These are phyloP conservation scores for Lasioglossum vierecki DNA, from an alignment of 2,888 invertebrate species.

Conservation along the genomic window DNA sequence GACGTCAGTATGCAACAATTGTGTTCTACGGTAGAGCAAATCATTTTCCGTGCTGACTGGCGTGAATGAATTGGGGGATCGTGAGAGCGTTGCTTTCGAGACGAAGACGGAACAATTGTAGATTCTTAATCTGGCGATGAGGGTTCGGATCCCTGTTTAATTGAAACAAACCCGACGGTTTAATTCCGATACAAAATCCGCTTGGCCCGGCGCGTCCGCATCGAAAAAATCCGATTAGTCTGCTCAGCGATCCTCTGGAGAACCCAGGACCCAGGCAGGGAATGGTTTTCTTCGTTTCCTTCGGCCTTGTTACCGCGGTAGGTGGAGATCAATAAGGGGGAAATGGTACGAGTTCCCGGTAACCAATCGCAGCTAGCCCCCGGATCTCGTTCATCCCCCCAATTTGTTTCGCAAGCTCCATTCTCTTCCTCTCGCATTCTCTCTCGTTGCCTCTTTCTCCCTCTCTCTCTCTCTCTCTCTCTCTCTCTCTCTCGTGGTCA, in stretches of 20 bases:
- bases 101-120: not conserved
- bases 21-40: not conserved
- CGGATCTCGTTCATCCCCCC: constrained; percentile 41
- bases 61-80: not conserved
- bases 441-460: too few species aligned
- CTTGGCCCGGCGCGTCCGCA: constrained; percentile 8
- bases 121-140: not conserved
- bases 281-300: not conserved
- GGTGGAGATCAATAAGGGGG: constrained; percentile 36
- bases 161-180: constrained; percentile 2
- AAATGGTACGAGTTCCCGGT: constrained; percentile 23
- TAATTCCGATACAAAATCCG: constrained; percentile 34
- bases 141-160: not conserved
- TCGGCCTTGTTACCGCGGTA: not conserved
- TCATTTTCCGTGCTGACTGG: not conserved
- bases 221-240: constrained; percentile 53
- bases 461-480: not conserved
- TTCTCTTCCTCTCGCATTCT: not conserved
- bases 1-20: not conserved
- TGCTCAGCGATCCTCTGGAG: constrained; percentile 40
- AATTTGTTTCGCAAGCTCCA: constrained; percentile 58
- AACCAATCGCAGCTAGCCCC: constrained; percentile 49
- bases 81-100: not conserved
- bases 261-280: constrained; percentile 12
- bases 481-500: constrained; percentile 28